Evolutionary conservation across 1,140 invertebrate genomes (phyloP).

Genomic region (Aradophagus sp.): DNA sequence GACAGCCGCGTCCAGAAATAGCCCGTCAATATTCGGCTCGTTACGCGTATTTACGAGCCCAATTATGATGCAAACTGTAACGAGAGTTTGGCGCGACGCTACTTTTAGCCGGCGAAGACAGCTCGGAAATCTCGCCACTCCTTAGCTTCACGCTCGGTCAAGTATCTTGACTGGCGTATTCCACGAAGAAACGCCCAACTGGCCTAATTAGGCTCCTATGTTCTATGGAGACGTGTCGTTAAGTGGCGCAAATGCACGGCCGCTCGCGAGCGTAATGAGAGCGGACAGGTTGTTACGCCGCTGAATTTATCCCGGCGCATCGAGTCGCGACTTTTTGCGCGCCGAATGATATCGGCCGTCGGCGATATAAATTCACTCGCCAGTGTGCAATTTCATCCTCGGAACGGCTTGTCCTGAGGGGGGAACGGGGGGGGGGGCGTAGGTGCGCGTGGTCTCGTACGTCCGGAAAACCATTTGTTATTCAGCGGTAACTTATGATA

Average conservation of each 20-base stretch:
- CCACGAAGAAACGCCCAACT: constrained; percentile 54
- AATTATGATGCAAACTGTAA: constrained; percentile 47
- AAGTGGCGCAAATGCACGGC: constrained; percentile 48
- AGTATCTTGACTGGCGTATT: constrained; percentile 51
- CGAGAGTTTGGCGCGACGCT: constrained; percentile 21
- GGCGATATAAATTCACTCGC: too few species aligned
- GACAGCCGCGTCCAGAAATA: too few species aligned
- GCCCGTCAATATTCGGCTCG: constrained; percentile 40
- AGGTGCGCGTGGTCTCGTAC: too few species aligned
- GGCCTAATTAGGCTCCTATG: constrained; percentile 59
- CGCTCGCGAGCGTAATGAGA: constrained; percentile 54
- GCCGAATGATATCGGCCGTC: too few species aligned
- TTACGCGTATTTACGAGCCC: constrained; percentile 33
- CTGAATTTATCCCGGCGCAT: constrained; percentile 51
- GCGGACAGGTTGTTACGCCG: constrained; percentile 55
- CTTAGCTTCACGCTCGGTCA: constrained; percentile 56
- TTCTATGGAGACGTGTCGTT: constrained; percentile 56
- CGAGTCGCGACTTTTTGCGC: too few species aligned
- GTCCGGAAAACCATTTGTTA: too few species aligned
- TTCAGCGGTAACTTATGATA: too few species aligned
- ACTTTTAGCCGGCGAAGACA: constrained; percentile 37
- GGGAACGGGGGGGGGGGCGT: too few species aligned
- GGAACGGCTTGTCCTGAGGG: too few species aligned
- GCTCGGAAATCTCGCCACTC: constrained; percentile 40
- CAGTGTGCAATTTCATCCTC: too few species aligned